Conservation (phyloP, 2,888 invertebrate species). For the Lasioglossum calceatum region DNA sequence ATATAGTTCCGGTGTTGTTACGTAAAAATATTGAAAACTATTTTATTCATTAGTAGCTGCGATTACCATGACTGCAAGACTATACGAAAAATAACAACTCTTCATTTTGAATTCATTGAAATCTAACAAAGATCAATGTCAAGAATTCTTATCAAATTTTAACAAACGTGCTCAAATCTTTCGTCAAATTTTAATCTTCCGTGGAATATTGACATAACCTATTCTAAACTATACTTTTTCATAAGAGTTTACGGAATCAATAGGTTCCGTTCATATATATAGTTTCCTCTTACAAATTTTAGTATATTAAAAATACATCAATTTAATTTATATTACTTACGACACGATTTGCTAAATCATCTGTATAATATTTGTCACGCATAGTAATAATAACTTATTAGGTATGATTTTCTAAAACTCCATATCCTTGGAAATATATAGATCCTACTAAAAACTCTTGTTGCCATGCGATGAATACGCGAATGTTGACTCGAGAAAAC, state of each 20-base stretch:
- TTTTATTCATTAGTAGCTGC: neutral
- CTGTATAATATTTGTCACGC: neutral
- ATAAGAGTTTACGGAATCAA: neutral
- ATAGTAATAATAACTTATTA: neutral
- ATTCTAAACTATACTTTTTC: slow-evolving; percentile 1
- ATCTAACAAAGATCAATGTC: neutral
- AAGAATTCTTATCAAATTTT: neutral
- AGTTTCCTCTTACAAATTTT: neutral
- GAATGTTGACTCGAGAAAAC: neutral
- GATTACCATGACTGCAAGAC: neutral
- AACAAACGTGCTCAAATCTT: neutral
- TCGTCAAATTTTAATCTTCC: neutral
- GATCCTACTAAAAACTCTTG: neutral
- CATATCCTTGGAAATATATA: neutral
- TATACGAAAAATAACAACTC: neutral
- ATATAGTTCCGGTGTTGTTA: neutral
- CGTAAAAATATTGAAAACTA: neutral
- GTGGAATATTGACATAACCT: slow-evolving; percentile 9
- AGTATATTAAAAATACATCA: neutral
- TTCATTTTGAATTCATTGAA: neutral
- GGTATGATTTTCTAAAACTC: neutral
- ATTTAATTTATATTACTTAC: neutral
- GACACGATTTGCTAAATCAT: neutral
- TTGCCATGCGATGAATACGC: neutral
- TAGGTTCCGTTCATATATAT: neutral